phyloP scores from a whole-genome alignment of 2,888 invertebrate genomes.

The Apodemia mormo region DNA sequence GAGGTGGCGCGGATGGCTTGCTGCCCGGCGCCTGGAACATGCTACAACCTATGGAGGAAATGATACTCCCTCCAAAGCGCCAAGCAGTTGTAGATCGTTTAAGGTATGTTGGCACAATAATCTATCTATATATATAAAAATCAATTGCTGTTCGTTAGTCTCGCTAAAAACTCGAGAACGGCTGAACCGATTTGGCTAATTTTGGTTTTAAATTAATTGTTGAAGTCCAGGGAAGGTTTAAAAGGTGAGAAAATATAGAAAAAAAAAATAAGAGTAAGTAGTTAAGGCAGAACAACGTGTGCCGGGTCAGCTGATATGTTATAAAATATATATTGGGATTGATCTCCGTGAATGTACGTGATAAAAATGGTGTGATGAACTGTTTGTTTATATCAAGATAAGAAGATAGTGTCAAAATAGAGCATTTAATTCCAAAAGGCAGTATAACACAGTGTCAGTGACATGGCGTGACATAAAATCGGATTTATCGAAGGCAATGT shows the following conservation, averaged over 20 bases:
- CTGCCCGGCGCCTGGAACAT: constrained; percentile 84
- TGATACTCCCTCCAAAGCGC: constrained; percentile 90
- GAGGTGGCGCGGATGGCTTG: constrained; percentile 86
- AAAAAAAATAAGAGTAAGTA: too few species aligned
- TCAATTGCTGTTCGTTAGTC: too few species aligned
- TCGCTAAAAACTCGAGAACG: too few species aligned
- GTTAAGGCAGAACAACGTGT: too few species aligned
- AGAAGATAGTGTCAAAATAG: constrained; percentile 14
- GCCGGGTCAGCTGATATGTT: too few species aligned
- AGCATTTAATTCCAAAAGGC: constrained; percentile 29
- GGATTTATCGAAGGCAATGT: constrained; percentile 76
- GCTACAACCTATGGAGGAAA: constrained; percentile 83
- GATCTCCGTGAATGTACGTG: neutral
- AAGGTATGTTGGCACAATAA: constrained; percentile 62
- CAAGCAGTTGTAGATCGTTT: constrained; percentile 94
- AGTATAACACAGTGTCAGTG: constrained; percentile 57
- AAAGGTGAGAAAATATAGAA: too few species aligned
- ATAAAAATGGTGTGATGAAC: constrained; percentile 7
- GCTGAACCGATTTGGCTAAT: too few species aligned
- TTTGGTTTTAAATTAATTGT: too few species aligned
- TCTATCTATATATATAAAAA: too few species aligned
- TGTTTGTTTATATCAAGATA: constrained; percentile 14
- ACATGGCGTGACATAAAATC: constrained; percentile 72
- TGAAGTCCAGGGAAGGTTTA: too few species aligned
- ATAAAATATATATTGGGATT: too few species aligned